Evolutionary conservation across 2,797 vertebrate genomes (phyloP).

Genomic region (Benthosema pterotum): DNA sequence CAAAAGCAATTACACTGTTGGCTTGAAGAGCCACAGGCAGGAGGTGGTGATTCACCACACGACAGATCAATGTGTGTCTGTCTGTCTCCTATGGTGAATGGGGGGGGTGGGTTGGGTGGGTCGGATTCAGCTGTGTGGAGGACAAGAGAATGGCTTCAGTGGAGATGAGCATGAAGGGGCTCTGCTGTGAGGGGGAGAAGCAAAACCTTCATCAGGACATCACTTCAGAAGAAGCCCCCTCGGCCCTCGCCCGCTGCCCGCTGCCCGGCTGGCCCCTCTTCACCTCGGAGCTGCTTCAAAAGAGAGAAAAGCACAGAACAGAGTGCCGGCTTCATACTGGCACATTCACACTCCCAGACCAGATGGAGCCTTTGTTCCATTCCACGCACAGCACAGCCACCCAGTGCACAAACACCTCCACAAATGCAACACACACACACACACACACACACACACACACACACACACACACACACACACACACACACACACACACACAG

Average conservation of each 20-base stretch:
- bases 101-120: too few relatives aligned
- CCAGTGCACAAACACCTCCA: too few relatives aligned
- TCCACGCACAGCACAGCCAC: constrained; percentile 10
- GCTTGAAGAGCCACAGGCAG: constrained; percentile 29
- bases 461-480: neutral
- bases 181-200: constrained; percentile 31
- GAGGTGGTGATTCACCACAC: constrained; percentile 31
- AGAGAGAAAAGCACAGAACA: constrained; percentile 45
- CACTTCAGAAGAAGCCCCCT: constrained; percentile 28
- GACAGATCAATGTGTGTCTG: constrained; percentile 38
- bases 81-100: constrained; percentile 23
- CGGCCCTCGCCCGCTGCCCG: constrained; percentile 2
- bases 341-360: constrained; percentile 53
- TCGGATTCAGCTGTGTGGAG: constrained; percentile 23
- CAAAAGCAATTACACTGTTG: constrained; percentile 64
- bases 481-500: constrained; percentile 22
- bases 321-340: constrained; percentile 64
- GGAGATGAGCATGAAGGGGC: constrained; percentile 9
- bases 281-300: constrained; percentile 55
- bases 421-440: constrained; percentile 25
- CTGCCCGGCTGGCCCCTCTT: constrained; percentile 49
- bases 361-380: constrained; percentile 74
- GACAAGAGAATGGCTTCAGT: constrained; percentile 27
- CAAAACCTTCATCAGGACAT: constrained; percentile 35
- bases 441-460: constrained; percentile 34